Base-by-base conservation (phyloP, 1,140 invertebrate genomes). In the Fopius arisanus region DNA sequence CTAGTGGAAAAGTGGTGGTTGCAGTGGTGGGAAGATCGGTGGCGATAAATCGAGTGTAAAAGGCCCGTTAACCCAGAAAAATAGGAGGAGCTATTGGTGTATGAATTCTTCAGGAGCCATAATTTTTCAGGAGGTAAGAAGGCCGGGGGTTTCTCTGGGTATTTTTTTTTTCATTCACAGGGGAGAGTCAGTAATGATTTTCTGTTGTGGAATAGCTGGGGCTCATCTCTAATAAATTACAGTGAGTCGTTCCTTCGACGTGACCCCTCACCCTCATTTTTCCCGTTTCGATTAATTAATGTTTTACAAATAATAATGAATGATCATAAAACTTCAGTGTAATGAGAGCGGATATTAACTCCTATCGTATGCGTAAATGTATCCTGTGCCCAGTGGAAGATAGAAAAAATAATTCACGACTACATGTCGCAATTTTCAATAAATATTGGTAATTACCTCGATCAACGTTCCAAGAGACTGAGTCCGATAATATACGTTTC, bases 51-150 rank as follows among this genome's bases (percentile, higher is more conserved):
- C 37, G 72, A 74, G 66, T 12, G 40, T 65, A 65, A 72, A 40
- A 65, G 70, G 51, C 48, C 68, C 67, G 72, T 74, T 74, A 74
- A 74, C 72, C 72, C 54, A 74, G 72, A 74, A 73, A 70, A 26
- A 66, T 12, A 59, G 21, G 28, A 48, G 37, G 67, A 74, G 40
- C 23, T 48, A 43, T 70, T 37, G 63, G 54, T 51, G 62, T 67
- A 71, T 75, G 63, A 66, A 75, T 75, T 75, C 63, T 75, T 75
- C 68, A 71, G 29, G 69, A 29, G 48, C 29, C 33, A 63, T 74
- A 63, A 74, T 68, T 62, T 59, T n/a, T 40, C 16, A 54, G 9
- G 14, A 28, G 26, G 28, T 62, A 33, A 37, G 28, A n/a, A 48
- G 43, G 43, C 14, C 43, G 14, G 14, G 43, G 43, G 43, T 1